These are phyloP conservation scores for Apocheima hispidaria DNA, from an alignment of 2,888 invertebrate genomes.

Conservation along the genomic window DNA sequence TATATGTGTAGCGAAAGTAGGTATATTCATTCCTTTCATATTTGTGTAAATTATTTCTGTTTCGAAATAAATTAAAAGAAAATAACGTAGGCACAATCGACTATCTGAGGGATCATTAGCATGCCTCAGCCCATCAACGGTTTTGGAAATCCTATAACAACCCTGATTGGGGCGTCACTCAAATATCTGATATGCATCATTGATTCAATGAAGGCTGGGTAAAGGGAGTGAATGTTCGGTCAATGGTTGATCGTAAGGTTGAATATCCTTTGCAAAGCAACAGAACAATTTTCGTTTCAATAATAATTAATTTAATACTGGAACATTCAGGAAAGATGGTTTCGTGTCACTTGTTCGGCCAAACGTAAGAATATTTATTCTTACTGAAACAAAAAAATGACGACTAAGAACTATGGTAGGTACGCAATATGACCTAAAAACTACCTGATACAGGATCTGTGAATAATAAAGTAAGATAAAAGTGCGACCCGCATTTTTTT, in stretches of 20 bases:
- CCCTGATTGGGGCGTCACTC: slow-evolving; percentile 49
- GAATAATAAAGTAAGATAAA: not conserved
- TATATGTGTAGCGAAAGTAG: no score
- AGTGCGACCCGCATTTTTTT: slow-evolving; percentile 11
- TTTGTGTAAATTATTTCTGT: no score
- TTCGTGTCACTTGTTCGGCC: not conserved
- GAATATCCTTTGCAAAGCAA: slow-evolving; percentile 5
- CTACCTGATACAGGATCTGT: slow-evolving; percentile 15
- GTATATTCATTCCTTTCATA: no score
- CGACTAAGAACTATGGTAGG: not conserved
- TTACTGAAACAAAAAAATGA: not conserved
- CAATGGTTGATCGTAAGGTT: not conserved
- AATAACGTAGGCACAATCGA: slow-evolving; percentile 19
- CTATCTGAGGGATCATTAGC: slow-evolving; percentile 39
- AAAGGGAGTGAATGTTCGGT: slow-evolving; percentile 7
- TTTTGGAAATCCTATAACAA: slow-evolving; percentile 47
- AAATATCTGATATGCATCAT: slow-evolving; percentile 47
- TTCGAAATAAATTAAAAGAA: not conserved
- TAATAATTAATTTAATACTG: not conserved
- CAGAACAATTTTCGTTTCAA: not conserved
- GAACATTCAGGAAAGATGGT: not conserved
- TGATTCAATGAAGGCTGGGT: slow-evolving; percentile 46
- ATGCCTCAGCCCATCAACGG: slow-evolving; percentile 48
- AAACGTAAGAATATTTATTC: not conserved
- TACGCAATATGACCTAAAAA: slow-evolving; percentile 3